Base-by-base conservation (phyloP, 2,113 vertebrate species). In the Cavia porcellus region DNA sequence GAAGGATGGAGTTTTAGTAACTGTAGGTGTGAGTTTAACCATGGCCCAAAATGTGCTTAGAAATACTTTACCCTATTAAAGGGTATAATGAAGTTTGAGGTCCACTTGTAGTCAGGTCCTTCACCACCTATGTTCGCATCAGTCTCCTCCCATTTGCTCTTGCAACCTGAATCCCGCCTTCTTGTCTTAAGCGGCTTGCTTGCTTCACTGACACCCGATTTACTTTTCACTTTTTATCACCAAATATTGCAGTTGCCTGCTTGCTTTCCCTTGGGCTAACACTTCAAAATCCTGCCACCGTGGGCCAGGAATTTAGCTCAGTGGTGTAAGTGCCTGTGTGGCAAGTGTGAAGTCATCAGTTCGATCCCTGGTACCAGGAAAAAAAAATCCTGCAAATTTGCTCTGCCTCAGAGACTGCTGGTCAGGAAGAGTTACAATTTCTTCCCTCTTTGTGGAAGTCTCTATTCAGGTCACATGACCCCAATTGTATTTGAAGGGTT, bases 401-500 rank as follows among this genome's bases (percentile, higher is more conserved):
- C 25, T 45, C 25, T 47, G 74, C 25, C 74, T 28, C 45, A 75
- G 72, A 84, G 45, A 62, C 20, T 45, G 22, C 35, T 50, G 35
- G 61, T 35, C 68, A 70, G 62, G 32, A 25, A 24, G 45, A 28
- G 28, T 89, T 50, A 35, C 24, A 42, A 4, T 19, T 75, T 12
- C 52, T 85, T 11, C 13, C 12, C 32, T 15, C 25, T 72, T 10
- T n/a, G 1, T 55, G 25, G 38, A 24, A 24, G 30, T 47, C 61
- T n/a, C 13, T 28, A 10, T 59, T 24, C 14, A 35, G 25, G 13
- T 42, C 50, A 24, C 25, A 35, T 77, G 30, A 52, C 62, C 24
- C 38, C 1, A 1, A 6, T 9, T 64, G 25, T 1, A 0, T 4
- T 0, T n/a, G 19, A 45, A 28, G 61, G 30, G 22, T 8, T 89